Conservation (phyloP, 2,113 vertebrate species). For the Sander vitreus region DNA sequence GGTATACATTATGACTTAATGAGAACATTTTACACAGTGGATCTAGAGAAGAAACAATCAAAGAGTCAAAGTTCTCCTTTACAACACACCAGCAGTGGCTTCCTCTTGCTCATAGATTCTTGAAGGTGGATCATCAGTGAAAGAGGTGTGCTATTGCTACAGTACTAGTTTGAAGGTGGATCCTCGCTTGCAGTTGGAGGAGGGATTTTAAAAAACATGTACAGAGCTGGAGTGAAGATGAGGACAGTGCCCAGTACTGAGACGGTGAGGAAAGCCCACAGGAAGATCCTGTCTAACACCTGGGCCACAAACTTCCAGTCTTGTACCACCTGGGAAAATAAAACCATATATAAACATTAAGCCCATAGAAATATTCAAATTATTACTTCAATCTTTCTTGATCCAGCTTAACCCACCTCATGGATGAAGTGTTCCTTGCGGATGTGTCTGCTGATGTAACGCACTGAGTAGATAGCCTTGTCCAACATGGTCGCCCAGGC, state of each 20-base stretch:
- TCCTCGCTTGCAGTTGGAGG: constrained; percentile 65
- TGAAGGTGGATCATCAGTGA: constrained; percentile 11
- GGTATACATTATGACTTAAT: background rate
- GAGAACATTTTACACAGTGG: constrained; percentile 6
- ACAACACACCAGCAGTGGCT: background rate
- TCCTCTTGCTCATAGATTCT: constrained; percentile 8
- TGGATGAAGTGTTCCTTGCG: constrained; percentile 95
- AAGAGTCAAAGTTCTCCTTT: background rate
- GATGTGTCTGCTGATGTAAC: constrained; percentile 95
- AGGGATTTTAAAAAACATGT: constrained; percentile 86
- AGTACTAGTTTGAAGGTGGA: constrained; percentile 50
- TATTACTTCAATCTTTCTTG: background rate
- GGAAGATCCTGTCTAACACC: constrained; percentile 95
- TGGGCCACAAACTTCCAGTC: constrained; percentile 99
- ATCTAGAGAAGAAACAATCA: constrained; percentile 8
- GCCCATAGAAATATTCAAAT: background rate
- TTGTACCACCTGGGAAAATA: constrained; percentile 89
- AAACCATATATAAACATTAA: background rate
- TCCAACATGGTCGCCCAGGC: constrained; percentile 90
- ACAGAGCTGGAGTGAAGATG: constrained; percentile 95
- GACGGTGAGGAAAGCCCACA: constrained; percentile 93
- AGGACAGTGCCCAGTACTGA: constrained; percentile 91
- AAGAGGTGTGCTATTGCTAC: constrained; percentile 2
- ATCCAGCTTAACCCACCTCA: constrained; percentile 83
- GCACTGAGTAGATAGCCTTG: constrained; percentile 92